phyloP scores from a whole-genome alignment of 2,797 vertebrate genomes.

The Rhabdophis nuchalis region DNA sequence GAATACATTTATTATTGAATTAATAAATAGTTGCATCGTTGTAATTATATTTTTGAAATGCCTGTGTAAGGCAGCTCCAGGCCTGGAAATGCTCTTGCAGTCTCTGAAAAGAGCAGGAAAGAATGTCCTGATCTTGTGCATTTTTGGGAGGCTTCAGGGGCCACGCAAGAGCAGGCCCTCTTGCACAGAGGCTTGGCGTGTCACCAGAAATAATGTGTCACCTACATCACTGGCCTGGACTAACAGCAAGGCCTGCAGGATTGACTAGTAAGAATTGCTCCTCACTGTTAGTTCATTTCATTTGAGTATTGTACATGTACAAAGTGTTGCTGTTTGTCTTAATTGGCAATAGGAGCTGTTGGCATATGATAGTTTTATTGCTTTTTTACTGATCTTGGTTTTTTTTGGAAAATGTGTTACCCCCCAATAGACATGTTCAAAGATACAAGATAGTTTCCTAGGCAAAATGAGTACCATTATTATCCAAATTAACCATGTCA shows the following conservation, averaged over 20 bases:
- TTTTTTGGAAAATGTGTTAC: conserved; percentile 32
- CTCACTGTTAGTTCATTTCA: conserved; percentile 31
- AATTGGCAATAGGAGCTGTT: conserved; percentile 58
- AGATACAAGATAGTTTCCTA: conserved; percentile 48
- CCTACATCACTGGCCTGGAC: not conserved
- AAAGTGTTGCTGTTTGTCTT: conserved; percentile 51
- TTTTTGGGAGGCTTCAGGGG: not conserved
- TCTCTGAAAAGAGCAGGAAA: not conserved
- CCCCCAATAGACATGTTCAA: conserved; percentile 30
- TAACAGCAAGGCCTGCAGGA: conserved; percentile 39
- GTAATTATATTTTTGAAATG: not conserved
- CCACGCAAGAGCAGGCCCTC: not conserved
- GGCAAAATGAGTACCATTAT: conserved; percentile 35
- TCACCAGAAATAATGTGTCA: not conserved
- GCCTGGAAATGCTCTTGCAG: not conserved
- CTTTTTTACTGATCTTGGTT: conserved; percentile 26
- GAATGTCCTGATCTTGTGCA: not conserved
- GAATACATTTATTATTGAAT: not conserved
- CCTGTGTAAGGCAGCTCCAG: not conserved
- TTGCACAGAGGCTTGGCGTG: not conserved
- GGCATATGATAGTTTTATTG: conserved; percentile 50
- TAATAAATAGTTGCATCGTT: not conserved
- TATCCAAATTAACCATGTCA: conserved; percentile 41
- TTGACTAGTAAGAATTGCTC: conserved; percentile 44
- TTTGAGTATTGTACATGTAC: conserved; percentile 48